Percentiles rank a stretch among this genome's conserved stretches.
Conservation (phyloP, 2,888 invertebrate species). For the Tetragonula carbonaria region DNA sequence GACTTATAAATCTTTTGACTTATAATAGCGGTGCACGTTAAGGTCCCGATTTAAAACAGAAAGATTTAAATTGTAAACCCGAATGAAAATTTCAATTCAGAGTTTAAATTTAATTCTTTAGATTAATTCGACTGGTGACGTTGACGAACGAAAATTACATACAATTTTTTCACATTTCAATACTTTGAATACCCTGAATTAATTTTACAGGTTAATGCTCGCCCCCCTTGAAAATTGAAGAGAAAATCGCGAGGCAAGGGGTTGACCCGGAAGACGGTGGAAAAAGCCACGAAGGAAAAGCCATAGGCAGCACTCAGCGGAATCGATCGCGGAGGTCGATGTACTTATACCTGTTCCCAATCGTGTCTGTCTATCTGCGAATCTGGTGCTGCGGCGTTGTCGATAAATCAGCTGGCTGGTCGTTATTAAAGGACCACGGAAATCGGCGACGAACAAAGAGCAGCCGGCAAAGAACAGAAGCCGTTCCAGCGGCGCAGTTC, state of each 20-base stretch:
- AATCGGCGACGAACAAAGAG: constrained; percentile 60
- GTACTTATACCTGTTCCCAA: constrained; percentile 62
- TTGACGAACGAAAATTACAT: too few species aligned
- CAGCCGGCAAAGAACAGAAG: constrained; percentile 9
- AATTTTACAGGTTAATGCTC: too few species aligned
- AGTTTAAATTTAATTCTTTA: too few species aligned
- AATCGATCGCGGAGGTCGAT: constrained; percentile 66
- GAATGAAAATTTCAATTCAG: too few species aligned
- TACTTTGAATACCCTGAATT: too few species aligned
- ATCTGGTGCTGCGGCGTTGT: constrained; percentile 69
- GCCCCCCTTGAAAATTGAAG: not conserved
- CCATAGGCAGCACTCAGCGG: constrained; percentile 38
- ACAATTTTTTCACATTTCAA: too few species aligned
- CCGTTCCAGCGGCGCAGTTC: not conserved
- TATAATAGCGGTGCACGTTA: too few species aligned
- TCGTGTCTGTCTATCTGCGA: constrained; percentile 60
- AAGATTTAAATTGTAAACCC: too few species aligned
- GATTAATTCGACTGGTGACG: too few species aligned
- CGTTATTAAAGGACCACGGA: constrained; percentile 70
- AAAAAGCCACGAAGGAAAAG: constrained; percentile 4
- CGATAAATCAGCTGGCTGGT: constrained; percentile 71
- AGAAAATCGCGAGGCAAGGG: constrained; percentile 27
- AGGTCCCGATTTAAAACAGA: too few species aligned
- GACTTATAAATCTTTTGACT: too few species aligned
- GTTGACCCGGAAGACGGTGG: too few species aligned